Evolutionary conservation across 2,888 invertebrate species (phyloP).

Genomic region (Andrena trimmerana): DNA sequence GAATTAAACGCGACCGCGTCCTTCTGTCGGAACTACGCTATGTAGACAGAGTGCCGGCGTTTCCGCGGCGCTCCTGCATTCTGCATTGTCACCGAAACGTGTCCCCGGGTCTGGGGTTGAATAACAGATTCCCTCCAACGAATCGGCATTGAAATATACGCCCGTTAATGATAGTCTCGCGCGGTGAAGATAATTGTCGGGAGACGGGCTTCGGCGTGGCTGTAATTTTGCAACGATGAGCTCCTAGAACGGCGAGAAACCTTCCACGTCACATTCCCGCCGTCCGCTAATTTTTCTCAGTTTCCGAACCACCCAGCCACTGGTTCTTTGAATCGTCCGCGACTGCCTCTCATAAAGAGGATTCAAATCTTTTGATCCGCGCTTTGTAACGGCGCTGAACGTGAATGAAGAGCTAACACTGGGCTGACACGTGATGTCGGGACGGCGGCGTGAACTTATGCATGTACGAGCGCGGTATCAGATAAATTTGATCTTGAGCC

Average conservation of each 20-base stretch:
- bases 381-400: too few relatives aligned
- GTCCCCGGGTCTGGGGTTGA: not conserved
- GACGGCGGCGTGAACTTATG: not conserved
- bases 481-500: conserved; percentile 9
- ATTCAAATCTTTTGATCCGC: too few relatives aligned
- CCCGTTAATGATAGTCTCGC: conserved; percentile 21
- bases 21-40: conserved; percentile 25
- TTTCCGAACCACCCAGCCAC: too few relatives aligned
- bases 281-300: too few relatives aligned
- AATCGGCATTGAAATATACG: conserved; percentile 33
- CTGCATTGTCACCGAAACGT: conserved; percentile 33
- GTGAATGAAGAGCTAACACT: too few relatives aligned
- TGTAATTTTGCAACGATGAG: not conserved
- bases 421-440: too few relatives aligned
- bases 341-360: too few relatives aligned
- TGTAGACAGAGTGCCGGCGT: not conserved
- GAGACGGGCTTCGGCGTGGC: not conserved
- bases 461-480: not conserved
- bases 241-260: not conserved
- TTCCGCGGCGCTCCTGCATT: conserved; percentile 22
- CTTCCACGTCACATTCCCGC: too few relatives aligned
- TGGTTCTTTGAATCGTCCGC: too few relatives aligned
- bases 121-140: conserved; percentile 24
- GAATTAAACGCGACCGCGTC: conserved; percentile 42
- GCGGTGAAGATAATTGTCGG: conserved; percentile 25